Conservation (phyloP, 2,797 vertebrate genomes). For the Scyliorhinus canicula region DNA sequence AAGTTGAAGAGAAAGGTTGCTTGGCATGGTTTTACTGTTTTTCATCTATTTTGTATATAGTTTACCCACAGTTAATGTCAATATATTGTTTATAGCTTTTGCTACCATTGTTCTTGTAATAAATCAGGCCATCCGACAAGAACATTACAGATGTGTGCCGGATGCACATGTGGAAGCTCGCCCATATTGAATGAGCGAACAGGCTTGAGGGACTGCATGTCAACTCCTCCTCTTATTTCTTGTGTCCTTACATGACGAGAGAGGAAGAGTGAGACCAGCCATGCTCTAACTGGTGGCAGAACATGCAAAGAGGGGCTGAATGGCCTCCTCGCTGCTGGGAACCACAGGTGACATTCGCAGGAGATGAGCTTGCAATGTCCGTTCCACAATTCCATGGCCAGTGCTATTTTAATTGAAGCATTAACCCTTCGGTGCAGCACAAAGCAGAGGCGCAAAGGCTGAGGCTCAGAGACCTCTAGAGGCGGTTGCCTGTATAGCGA, state of each 20-base stretch:
- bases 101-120: too few species aligned
- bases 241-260: neutral
- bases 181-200: neutral
- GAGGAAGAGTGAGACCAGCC: neutral
- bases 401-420: neutral
- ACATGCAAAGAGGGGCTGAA: neutral
- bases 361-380: neutral
- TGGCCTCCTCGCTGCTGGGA: neutral
- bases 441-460: neutral
- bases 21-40: too few species aligned
- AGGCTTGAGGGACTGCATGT: neutral
- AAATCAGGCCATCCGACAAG: too few species aligned
- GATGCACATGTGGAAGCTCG: neutral
- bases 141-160: too few species aligned
- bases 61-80: too few species aligned
- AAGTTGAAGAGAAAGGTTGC: too few species aligned
- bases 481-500: neutral
- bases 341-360: neutral
- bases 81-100: too few species aligned
- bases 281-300: neutral
- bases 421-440: neutral
- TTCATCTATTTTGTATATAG: too few species aligned
- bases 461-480: neutral
- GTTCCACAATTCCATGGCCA: neutral
- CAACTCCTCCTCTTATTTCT: neutral